These are phyloP conservation scores for Argyra leucocephala DNA, from an alignment of 2,888 invertebrate genomes.

Conservation along the genomic window DNA sequence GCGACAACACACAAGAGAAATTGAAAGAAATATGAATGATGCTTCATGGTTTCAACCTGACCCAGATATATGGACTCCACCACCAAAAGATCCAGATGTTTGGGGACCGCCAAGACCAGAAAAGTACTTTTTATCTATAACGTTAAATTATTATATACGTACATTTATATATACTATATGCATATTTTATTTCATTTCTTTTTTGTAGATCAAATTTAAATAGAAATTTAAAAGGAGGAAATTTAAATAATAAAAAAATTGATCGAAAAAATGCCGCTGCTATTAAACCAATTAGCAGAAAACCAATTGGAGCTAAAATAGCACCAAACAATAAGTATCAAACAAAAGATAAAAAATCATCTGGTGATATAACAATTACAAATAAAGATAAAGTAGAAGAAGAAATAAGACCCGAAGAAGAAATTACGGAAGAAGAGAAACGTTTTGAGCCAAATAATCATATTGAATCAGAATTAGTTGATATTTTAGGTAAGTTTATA, in stretches of 20 bases:
- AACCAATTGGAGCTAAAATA: not conserved
- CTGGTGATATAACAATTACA: conserved; percentile 4
- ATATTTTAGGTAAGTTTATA: conserved; percentile 60
- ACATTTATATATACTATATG: too few relatives aligned
- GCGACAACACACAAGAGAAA: conserved; percentile 32
- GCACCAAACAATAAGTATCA: not conserved
- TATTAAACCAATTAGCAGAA: conserved; percentile 18
- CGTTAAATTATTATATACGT: not conserved
- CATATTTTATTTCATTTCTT: not conserved
- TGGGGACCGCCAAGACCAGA: conserved; percentile 79
- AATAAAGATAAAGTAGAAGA: conserved; percentile 48
- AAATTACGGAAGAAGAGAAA: conserved; percentile 57
- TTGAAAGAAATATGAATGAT: conserved; percentile 32
- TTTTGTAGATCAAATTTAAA: not conserved
- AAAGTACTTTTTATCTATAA: not conserved
- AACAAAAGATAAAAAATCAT: conserved; percentile 15
- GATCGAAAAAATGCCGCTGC: conserved; percentile 17
- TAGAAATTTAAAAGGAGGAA: not conserved
- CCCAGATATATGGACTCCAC: conserved; percentile 68
- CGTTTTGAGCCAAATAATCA: conserved; percentile 73
- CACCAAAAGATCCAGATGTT: conserved; percentile 65
- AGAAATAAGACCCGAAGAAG: conserved; percentile 51
- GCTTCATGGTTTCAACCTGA: conserved; percentile 55
- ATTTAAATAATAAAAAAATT: conserved; percentile 11
- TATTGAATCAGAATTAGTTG: conserved; percentile 85